Conservation (phyloP, 2,797 vertebrate species). For the Urocyon cinereoargenteus region DNA sequence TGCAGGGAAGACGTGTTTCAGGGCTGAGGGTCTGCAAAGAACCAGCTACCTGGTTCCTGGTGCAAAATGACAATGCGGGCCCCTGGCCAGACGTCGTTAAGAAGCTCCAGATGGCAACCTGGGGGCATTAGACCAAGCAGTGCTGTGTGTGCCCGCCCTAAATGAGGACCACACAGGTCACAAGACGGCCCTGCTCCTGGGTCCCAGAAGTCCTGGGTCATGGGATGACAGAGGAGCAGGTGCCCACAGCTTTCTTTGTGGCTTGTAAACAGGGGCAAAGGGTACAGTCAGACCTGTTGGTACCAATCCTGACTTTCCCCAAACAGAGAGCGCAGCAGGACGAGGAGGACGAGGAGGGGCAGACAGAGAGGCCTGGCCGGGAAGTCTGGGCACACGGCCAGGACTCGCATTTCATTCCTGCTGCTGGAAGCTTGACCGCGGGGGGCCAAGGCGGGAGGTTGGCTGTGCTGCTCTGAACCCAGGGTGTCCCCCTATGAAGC, state of each 20-base stretch:
- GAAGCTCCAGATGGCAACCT: neutral
- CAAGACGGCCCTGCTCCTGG: neutral
- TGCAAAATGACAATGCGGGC: neutral
- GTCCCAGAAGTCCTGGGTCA: neutral
- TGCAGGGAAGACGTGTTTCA: neutral
- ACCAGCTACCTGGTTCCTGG: neutral
- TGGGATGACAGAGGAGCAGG: neutral
- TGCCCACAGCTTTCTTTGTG: too few relatives aligned
- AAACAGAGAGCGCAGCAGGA: neutral
- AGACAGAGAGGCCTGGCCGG: neutral
- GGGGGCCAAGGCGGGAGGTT: rapidly evolving
- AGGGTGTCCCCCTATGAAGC: neutral
- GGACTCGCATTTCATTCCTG: neutral
- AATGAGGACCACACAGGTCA: neutral
- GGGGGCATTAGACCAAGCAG: neutral
- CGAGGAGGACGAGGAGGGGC: too few relatives aligned
- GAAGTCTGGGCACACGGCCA: neutral
- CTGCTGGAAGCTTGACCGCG: neutral
- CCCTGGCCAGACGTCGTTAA: neutral
- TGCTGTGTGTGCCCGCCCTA: neutral
- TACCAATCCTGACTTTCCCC: neutral
- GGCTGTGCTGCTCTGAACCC: neutral
- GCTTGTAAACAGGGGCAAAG: neutral
- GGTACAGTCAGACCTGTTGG: too few relatives aligned
- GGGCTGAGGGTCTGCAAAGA: neutral